Evolutionary conservation across 2,797 vertebrate genomes (phyloP).

Genomic region (Spondyliosoma cantharus): DNA sequence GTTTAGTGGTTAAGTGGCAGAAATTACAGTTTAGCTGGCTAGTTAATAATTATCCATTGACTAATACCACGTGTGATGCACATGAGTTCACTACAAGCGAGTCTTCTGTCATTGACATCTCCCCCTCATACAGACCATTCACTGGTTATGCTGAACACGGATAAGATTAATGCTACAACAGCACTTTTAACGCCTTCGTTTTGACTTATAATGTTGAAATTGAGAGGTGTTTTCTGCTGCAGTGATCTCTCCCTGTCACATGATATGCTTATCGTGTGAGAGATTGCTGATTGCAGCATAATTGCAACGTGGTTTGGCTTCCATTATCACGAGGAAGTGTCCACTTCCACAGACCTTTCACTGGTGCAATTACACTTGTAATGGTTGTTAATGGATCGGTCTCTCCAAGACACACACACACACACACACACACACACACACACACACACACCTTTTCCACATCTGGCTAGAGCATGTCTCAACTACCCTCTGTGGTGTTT

Average conservation of each 20-base stretch:
- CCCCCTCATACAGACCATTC: neutral
- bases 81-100: neutral
- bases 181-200: neutral
- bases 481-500: neutral
- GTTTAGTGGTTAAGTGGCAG: neutral
- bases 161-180: slow-evolving; percentile 5
- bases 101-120: neutral
- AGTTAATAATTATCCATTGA: neutral
- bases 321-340: neutral
- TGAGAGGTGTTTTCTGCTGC: neutral
- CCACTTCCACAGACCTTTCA: neutral
- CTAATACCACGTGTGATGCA: neutral
- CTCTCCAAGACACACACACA: neutral
- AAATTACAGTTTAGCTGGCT: neutral
- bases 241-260: neutral
- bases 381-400: neutral
- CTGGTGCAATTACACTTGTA: rapidly evolving
- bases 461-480: neutral
- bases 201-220: neutral
- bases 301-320: slow-evolving; percentile 1
- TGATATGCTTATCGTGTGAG: neutral
- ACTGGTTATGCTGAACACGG: neutral
- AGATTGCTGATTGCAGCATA: slow-evolving; percentile 19
- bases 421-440: neutral
- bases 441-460: neutral